Conservation (phyloP, 2,888 invertebrate genomes). For the Oeneis ivallda region DNA sequence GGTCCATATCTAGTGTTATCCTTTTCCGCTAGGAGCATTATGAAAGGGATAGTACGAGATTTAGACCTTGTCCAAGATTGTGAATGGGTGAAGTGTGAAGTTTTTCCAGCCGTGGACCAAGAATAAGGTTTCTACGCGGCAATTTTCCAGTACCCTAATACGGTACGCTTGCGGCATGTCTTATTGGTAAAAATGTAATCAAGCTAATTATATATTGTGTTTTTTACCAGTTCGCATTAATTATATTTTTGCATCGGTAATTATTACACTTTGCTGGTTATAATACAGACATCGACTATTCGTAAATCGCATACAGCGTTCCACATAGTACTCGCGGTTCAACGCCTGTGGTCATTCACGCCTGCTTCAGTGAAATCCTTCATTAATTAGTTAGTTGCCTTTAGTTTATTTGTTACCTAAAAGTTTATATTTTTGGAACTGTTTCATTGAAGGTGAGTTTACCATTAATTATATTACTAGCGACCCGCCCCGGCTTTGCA, state of each 20-base stretch:
- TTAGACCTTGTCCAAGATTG: too few species aligned
- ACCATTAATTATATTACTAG: neutral
- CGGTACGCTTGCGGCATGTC: too few species aligned
- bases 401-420: neutral
- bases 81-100: too few species aligned
- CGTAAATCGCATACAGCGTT: neutral
- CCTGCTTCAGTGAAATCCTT: neutral
- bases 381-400: neutral
- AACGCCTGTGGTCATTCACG: neutral
- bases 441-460: slow-evolving; percentile 3
- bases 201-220: too few species aligned
- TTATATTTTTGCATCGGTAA: neutral
- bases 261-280: neutral
- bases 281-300: neutral
- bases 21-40: too few species aligned
- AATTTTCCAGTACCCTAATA: too few species aligned
- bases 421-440: neutral
- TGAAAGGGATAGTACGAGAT: too few species aligned
- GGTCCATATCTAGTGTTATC: too few species aligned
- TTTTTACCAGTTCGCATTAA: neutral
- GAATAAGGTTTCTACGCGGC: too few species aligned
- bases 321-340: neutral
- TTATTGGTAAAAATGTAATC: too few species aligned
- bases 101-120: too few species aligned
- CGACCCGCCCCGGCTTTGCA: neutral